Base-by-base conservation (phyloP, 2,113 vertebrate genomes). In the Acanthochromis polyacanthus region DNA sequence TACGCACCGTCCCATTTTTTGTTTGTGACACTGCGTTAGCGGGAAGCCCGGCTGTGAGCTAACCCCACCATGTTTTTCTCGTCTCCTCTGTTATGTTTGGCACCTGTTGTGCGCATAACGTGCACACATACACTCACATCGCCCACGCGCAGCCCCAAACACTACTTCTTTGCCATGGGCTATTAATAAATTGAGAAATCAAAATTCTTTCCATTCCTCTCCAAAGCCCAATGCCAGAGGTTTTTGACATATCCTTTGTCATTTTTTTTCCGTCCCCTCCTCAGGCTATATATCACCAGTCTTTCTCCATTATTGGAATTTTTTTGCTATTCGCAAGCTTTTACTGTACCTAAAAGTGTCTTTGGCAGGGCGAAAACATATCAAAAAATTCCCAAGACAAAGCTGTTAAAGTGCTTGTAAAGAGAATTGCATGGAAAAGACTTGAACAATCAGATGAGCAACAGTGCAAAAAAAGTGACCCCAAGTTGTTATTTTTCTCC, bases 11-110 rank as follows among this genome's bases (percentile, higher is more conserved):
- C 73, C 78, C 73, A 25, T 84, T 90, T 79, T 80, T 77, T 92
- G 88, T 94, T 91, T 94, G 90, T 93, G 91, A 88, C 86, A 76
- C 71, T 32, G 81, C 80, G 53, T 86, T 90, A 93, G 91, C 84
- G 82, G 92, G 91, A 89, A 91, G 86, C 85, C 86, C 75, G 89
- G 83, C 91, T 89, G 85, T 84, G 84, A 88, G 88, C 88, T 90
- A 83, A 86, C 83, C 90, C 89, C 81, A 36, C 66, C 83, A 77
- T 91, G 87, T 91, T 91, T 93, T 88, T 87, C 84, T 85, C 70
- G 15, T 85, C 80, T 87, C 43, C 63, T 68, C 67, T 93, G 91
- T 94, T 94, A 85, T 91, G 84, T 78, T 94, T 94, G 93, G 92
- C 93, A 94, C 90, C 84, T 93, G 84, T 88, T 89, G 62, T 80